Evolutionary conservation across 2,888 invertebrate genomes (phyloP).

Genomic region (Scotopteryx bipunctaria): DNA sequence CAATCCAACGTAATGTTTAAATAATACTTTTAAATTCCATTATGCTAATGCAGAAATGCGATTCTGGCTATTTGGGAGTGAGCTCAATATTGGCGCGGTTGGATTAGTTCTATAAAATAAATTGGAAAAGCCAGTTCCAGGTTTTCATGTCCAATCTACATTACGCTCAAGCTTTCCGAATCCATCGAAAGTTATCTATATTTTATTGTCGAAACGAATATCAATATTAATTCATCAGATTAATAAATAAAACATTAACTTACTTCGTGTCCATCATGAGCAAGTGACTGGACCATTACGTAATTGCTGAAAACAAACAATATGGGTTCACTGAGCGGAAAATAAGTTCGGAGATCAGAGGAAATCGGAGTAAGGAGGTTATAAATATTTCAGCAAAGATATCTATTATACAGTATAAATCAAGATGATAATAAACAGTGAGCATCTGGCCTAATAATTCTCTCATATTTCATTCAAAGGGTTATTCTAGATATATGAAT

Average conservation of each 20-base stretch:
- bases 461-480: slow-evolving; percentile 37
- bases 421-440: slow-evolving; percentile 33
- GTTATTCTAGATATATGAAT: slow-evolving; percentile 30
- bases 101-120: slow-evolving; percentile 7
- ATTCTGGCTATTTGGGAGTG: slow-evolving; percentile 8
- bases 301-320: slow-evolving; percentile 90
- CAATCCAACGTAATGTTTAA: too few relatives aligned
- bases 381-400: slow-evolving; percentile 32
- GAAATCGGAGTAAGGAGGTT: slow-evolving; percentile 21
- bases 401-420: slow-evolving; percentile 33
- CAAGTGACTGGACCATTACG: slow-evolving; percentile 94
- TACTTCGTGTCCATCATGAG: slow-evolving; percentile 95
- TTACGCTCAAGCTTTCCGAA: slow-evolving; percentile 2
- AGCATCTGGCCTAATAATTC: slow-evolving; percentile 36
- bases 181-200: neutral
- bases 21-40: neutral
- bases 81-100: neutral
- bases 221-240: slow-evolving; percentile 3
- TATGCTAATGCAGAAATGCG: slow-evolving; percentile 12
- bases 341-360: slow-evolving; percentile 20
- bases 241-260: slow-evolving; percentile 55
- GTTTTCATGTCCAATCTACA: slow-evolving; percentile 8
- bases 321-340: slow-evolving; percentile 12
- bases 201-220: slow-evolving; percentile 5
- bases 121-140: slow-evolving; percentile 10